Percentiles rank a stretch among this genome's conserved stretches.
Conservation (phyloP, 2,113 vertebrate species). For the Lasiurus borealis region DNA sequence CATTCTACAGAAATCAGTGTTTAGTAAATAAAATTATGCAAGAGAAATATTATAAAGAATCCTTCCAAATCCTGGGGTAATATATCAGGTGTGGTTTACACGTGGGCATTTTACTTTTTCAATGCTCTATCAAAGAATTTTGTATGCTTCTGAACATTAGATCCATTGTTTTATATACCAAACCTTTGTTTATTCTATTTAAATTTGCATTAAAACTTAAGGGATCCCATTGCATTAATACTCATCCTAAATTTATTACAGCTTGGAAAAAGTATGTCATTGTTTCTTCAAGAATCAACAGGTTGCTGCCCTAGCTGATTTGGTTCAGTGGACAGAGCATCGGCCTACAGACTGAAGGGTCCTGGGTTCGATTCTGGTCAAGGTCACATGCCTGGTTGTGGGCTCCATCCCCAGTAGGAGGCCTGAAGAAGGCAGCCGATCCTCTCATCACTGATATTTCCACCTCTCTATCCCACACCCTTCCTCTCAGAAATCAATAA, state of each 20-base stretch:
- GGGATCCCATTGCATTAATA: background rate
- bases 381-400: too few relatives aligned
- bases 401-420: too few relatives aligned
- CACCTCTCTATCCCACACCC: too few relatives aligned
- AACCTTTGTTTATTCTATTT: background rate
- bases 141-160: background rate
- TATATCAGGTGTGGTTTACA: background rate
- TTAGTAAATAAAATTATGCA: background rate
- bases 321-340: too few relatives aligned
- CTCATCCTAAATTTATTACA: background rate
- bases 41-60: background rate
- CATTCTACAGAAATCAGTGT: background rate
- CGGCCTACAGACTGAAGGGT: too few relatives aligned
- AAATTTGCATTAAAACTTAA: constrained; percentile 4
- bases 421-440: too few relatives aligned
- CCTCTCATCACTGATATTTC: too few relatives aligned
- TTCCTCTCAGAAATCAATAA: too few relatives aligned
- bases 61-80: background rate
- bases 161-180: background rate
- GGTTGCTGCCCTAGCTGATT: background rate
- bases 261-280: background rate
- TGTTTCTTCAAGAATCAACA: background rate
- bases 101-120: background rate
- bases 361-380: too few relatives aligned
- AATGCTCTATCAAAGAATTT: background rate